These are phyloP conservation scores for Pogonognathellus flavescens DNA, from an alignment of 1,140 invertebrate genomes.

Conservation along the genomic window DNA sequence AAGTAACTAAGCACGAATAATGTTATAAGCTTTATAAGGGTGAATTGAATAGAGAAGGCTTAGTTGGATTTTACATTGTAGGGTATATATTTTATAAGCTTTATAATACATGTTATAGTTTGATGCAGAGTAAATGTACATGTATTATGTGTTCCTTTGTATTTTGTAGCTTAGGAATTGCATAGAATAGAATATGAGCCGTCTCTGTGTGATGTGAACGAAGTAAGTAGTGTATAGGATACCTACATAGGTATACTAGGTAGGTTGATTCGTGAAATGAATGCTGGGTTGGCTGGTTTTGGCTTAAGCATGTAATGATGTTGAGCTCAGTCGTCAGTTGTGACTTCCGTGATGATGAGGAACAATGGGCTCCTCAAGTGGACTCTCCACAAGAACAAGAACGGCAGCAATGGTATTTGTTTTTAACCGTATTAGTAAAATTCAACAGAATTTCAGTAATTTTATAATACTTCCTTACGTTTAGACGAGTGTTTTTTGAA, in stretches of 20 bases:
- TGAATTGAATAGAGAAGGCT: neutral
- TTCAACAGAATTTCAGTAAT: neutral
- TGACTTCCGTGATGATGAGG: slow-evolving; percentile 66
- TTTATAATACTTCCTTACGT: neutral
- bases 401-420: slow-evolving; percentile 62
- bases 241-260: slow-evolving; percentile 7
- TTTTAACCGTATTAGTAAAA: slow-evolving; percentile 25
- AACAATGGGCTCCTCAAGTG: slow-evolving; percentile 66
- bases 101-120: neutral
- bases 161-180: neutral
- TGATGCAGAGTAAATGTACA: neutral
- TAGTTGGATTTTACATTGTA: neutral
- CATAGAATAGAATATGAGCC: neutral
- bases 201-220: too few species aligned
- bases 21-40: neutral
- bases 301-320: slow-evolving; percentile 39
- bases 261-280: slow-evolving; percentile 26
- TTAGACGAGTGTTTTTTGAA: neutral
- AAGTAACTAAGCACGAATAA: neutral
- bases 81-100: neutral
- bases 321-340: slow-evolving; percentile 55
- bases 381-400: slow-evolving; percentile 67
- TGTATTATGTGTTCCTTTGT: neutral
- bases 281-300: slow-evolving; percentile 44
- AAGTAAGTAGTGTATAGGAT: neutral